Conservation (phyloP, 2,113 vertebrate genomes). For the Petaurus breviceps region DNA sequence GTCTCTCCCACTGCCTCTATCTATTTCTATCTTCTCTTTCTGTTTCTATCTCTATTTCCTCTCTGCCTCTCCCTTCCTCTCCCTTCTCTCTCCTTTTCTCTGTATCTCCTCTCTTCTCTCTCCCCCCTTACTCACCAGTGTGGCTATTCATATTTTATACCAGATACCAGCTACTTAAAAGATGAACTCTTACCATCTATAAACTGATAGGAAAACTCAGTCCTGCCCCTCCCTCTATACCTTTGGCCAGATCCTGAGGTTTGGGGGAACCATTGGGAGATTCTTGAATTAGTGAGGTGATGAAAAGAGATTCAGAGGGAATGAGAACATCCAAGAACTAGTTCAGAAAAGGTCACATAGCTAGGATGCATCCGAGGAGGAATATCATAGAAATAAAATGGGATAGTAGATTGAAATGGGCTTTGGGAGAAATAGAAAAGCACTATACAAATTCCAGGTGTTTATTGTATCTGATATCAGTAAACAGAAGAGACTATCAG, state of each 20-base stretch:
- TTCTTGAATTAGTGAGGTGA: not conserved
- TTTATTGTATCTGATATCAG: not conserved
- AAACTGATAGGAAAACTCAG: not conserved
- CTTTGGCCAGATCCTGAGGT: not conserved
- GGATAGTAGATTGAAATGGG: not conserved
- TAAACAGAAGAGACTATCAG: not conserved
- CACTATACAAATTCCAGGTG: not conserved
- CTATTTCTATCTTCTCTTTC: too few relatives aligned
- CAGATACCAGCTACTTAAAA: not conserved
- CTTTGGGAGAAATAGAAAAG: slow-evolving; percentile 4
- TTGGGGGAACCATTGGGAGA: not conserved
- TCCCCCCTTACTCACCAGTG: not conserved
- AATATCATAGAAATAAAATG: not conserved
- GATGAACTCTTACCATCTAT: not conserved
- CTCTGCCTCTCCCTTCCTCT: not conserved
- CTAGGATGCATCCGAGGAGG: not conserved
- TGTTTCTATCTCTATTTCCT: not conserved
- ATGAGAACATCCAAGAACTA: not conserved
- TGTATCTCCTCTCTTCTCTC: not conserved
- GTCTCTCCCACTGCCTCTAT: too few relatives aligned
- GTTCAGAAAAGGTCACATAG: not conserved
- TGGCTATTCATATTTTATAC: not conserved
- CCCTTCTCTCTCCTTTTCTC: not conserved
- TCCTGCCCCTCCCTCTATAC: not conserved
- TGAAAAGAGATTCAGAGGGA: not conserved